Percentiles rank a stretch among this genome's conserved stretches.
These are phyloP conservation scores for Lytechinus pictus DNA, from an alignment of 35 echinoderm and acorn worm genomes.

Conservation along the genomic window DNA sequence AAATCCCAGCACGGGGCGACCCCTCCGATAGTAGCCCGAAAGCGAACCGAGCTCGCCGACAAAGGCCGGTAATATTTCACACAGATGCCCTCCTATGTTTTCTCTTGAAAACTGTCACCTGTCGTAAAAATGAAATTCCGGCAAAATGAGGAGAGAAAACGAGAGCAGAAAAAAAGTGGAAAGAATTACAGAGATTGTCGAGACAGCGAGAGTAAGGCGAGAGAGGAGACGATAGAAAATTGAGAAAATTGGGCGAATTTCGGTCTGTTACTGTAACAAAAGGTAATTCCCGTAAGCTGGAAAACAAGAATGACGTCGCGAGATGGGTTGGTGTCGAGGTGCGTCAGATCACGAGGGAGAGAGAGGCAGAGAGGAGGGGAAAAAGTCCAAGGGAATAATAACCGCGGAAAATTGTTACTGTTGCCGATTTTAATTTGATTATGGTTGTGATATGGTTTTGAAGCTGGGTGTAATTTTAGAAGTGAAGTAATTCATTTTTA, in stretches of 20 bases:
- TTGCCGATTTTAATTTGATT: constrained; percentile 58
- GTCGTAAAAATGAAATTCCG: constrained; percentile 11
- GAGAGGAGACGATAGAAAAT: constrained; percentile 21
- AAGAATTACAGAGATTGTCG: not conserved
- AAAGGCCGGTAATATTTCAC: constrained; percentile 48
- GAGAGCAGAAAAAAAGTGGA: not conserved
- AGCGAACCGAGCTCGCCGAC: constrained; percentile 4
- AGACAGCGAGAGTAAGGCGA: not conserved
- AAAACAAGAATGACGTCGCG: constrained; percentile 50
- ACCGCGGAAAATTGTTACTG: constrained; percentile 31
- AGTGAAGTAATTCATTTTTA: constrained; percentile 51
- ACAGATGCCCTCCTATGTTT: constrained; percentile 35
- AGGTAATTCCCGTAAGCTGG: constrained; percentile 50
- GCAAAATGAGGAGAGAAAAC: constrained; percentile 15
- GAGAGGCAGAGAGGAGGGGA: not conserved
- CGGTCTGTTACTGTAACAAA: constrained; percentile 52
- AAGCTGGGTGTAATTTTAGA: constrained; percentile 6
- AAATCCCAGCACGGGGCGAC: constrained; percentile 48
- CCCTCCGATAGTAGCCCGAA: constrained; percentile 31
- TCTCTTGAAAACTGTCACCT: constrained; percentile 46
- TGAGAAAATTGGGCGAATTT: constrained; percentile 53
- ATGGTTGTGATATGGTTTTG: constrained; percentile 45
- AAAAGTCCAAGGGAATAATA: not conserved
- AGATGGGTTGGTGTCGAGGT: not conserved
- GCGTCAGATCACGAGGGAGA: not conserved